phyloP scores from a whole-genome alignment of 2,888 invertebrate species.

The Nudaria mundana region DNA sequence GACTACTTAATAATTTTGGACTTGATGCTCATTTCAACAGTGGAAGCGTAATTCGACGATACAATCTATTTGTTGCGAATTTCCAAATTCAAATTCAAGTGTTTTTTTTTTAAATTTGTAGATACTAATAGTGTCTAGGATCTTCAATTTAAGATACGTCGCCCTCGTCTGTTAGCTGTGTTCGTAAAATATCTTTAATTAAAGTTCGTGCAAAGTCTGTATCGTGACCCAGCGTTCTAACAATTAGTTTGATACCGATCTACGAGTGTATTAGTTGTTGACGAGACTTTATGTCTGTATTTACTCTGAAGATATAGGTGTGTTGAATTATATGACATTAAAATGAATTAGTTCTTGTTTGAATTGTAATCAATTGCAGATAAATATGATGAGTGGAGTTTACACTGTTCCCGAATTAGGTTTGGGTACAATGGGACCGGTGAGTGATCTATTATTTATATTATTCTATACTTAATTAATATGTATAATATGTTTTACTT shows the following conservation, averaged over 20 bases:
- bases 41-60: constrained; percentile 44
- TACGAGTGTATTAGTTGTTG: constrained; percentile 58
- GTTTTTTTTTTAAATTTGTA: constrained; percentile 5
- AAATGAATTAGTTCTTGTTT: constrained; percentile 33
- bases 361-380: constrained; percentile 17
- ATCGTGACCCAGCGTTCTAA: constrained; percentile 62
- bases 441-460: constrained; percentile 37
- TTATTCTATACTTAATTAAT: background rate
- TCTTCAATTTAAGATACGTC: constrained; percentile 40
- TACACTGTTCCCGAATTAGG: constrained; percentile 60
- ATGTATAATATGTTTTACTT: too few relatives aligned
- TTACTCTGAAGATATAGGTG: constrained; percentile 53
- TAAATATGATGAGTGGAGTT: constrained; percentile 56
- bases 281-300: constrained; percentile 58
- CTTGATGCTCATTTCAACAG: constrained; percentile 52
- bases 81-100: constrained; percentile 9
- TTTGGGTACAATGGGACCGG: constrained; percentile 52
- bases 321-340: constrained; percentile 37
- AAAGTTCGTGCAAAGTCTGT: constrained; percentile 55
- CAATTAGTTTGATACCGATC: constrained; percentile 73
- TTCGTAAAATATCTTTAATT: constrained; percentile 65
- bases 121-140: constrained; percentile 12
- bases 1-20: constrained; percentile 60
- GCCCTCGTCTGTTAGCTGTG: constrained; percentile 39
- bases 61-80: constrained; percentile 18